Conservation (phyloP, 2,113 vertebrate genomes). For the Porphyrio hochstetteri region DNA sequence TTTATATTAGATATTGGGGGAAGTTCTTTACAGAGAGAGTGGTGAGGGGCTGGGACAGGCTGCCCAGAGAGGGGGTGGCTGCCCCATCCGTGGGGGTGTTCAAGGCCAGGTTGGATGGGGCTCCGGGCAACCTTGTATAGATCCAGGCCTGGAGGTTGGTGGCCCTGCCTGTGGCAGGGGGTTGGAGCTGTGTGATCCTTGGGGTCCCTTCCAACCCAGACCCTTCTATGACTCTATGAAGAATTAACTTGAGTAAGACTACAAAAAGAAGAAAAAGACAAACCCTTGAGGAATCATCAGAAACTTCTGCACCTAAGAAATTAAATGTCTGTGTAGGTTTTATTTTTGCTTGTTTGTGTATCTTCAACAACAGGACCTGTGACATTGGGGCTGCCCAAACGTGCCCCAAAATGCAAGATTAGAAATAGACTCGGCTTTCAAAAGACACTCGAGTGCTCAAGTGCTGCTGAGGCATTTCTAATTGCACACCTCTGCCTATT, state of each 20-base stretch:
- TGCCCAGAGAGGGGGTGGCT: no score
- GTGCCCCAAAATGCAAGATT: not conserved
- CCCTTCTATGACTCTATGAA: not conserved
- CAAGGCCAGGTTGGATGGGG: no score
- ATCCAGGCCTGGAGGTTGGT: no score
- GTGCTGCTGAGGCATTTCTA: not conserved
- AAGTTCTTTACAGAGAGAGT: no score
- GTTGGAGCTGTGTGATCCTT: no score
- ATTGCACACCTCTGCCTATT: not conserved
- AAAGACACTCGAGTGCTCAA: not conserved
- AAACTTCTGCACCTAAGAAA: not conserved
- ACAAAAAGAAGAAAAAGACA: not conserved
- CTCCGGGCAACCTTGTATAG: no score
- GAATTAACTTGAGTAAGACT: not conserved
- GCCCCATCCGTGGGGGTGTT: no score
- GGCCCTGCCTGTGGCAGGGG: no score
- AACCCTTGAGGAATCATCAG: not conserved
- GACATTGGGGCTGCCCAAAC: not conserved
- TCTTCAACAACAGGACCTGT: rapidly evolving
- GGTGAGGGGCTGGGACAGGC: no score
- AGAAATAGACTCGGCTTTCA: not conserved
- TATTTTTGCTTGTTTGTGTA: not conserved
- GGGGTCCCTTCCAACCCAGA: no score
- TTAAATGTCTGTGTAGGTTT: not conserved
- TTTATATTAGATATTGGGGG: no score